Evolutionary conservation across 2,113 vertebrate genomes (phyloP).

Genomic region (Psephotus haematonotus): DNA sequence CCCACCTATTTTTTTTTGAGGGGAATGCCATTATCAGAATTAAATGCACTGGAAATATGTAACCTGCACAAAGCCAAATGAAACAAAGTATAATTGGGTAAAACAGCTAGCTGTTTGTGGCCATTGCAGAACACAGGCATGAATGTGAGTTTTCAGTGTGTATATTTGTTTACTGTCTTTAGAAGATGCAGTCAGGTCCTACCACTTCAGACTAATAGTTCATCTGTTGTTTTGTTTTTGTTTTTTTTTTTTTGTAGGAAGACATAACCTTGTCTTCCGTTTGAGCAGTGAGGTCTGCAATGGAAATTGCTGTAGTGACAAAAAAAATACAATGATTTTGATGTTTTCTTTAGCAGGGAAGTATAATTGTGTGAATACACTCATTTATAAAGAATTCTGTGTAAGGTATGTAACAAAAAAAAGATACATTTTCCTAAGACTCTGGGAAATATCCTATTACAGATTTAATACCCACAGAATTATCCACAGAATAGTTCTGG

Average conservation of each 20-base stretch:
- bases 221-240: not conserved
- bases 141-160: not conserved
- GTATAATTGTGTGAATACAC: not conserved
- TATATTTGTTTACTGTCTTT: not conserved
- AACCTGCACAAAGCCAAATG: not conserved
- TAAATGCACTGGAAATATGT: not conserved
- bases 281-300: not conserved
- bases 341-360: not conserved
- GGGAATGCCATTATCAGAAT: not conserved
- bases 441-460: not conserved
- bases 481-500: not conserved
- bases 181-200: not conserved
- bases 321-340: not conserved
- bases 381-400: not conserved
- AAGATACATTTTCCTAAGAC: not conserved
- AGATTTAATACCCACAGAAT: not conserved
- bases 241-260: not conserved
- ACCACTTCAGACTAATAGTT: not conserved
- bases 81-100: not conserved
- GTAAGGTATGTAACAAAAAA: not conserved
- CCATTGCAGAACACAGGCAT: not conserved
- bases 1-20: fast-evolving
- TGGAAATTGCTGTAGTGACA: not conserved
- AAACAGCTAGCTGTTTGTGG: not conserved
- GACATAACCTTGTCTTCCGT: not conserved